Evolutionary conservation across 1,140 invertebrate species (phyloP).

Genomic region (Drosophila tristis): DNA sequence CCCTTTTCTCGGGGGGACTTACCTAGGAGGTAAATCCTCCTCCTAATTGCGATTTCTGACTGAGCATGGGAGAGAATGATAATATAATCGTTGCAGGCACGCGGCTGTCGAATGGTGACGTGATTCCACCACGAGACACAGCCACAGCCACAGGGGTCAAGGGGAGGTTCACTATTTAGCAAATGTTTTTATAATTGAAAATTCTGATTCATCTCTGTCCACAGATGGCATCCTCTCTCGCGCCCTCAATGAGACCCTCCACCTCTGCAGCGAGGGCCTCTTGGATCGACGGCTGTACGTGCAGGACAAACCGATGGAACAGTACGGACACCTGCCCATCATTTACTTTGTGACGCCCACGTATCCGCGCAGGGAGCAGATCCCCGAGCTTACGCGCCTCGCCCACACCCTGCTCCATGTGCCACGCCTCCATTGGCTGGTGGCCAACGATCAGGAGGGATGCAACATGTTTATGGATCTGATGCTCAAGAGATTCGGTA

Average conservation of each 20-base stretch:
- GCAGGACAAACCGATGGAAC: conserved; percentile 60
- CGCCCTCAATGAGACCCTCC: conserved; percentile 63
- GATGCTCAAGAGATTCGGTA: conserved; percentile 85
- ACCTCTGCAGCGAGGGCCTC: conserved; percentile 70
- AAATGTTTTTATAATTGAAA: conserved; percentile 12
- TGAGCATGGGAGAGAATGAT: too few species aligned
- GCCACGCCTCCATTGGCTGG: conserved; percentile 94
- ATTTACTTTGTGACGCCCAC: conserved; percentile 91
- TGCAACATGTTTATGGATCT: conserved; percentile 85
- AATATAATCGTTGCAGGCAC: not conserved
- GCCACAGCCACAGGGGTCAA: conserved; percentile 4
- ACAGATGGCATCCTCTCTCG: conserved; percentile 44
- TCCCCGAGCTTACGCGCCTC: conserved; percentile 94
- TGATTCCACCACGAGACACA: too few species aligned
- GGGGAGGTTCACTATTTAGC: conserved; percentile 1
- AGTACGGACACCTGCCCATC: conserved; percentile 60
- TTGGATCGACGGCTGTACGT: conserved; percentile 68
- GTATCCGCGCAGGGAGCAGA: conserved; percentile 92
- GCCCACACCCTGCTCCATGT: conserved; percentile 95
- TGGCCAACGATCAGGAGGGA: conserved; percentile 91
- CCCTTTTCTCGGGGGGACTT: too few species aligned
- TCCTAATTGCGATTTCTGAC: too few species aligned
- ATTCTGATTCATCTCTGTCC: conserved; percentile 25
- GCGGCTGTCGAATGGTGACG: not conserved
- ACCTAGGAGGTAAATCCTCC: too few species aligned